phyloP scores from a whole-genome alignment of 2,888 invertebrate species.

The Parnassius smintheus region DNA sequence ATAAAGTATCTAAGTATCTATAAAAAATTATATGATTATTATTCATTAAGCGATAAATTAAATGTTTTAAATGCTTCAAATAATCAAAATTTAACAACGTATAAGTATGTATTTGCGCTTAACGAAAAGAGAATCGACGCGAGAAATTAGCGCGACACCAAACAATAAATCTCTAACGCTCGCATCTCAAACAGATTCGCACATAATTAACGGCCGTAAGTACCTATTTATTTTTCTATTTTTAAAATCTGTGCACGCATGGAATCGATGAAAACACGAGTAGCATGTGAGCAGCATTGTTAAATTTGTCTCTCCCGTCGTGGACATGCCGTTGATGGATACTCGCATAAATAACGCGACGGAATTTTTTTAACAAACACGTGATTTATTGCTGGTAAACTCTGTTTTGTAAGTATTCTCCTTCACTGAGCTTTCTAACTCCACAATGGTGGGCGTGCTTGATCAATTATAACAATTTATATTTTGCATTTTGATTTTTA shows the following conservation, averaged over 20 bases:
- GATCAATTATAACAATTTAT: too few species aligned
- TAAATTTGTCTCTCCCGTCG: conserved; percentile 70
- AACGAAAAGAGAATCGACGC: conserved; percentile 16
- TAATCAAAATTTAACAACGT: too few species aligned
- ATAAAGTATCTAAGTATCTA: too few species aligned
- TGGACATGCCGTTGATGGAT: conserved; percentile 62
- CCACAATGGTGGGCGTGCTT: too few species aligned
- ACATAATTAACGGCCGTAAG: conserved; percentile 57
- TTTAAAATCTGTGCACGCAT: conserved; percentile 40
- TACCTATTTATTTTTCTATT: conserved; percentile 40
- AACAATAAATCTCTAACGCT: conserved; percentile 65
- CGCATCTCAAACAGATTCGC: conserved; percentile 68
- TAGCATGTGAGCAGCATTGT: conserved; percentile 59
- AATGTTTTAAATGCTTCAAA: too few species aligned
- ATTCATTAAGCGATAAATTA: too few species aligned
- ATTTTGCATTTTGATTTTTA: too few species aligned
- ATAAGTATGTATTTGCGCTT: too few species aligned
- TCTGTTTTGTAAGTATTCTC: too few species aligned
- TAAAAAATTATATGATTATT: too few species aligned
- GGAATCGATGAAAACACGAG: conserved; percentile 37
- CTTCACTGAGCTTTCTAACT: too few species aligned
- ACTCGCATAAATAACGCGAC: conserved; percentile 64
- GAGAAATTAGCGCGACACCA: conserved; percentile 32
- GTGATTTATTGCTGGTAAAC: conserved; percentile 11
- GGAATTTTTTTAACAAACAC: conserved; percentile 46